Conservation (phyloP, 1,140 invertebrate genomes). For the Trichonephila inaurata region DNA sequence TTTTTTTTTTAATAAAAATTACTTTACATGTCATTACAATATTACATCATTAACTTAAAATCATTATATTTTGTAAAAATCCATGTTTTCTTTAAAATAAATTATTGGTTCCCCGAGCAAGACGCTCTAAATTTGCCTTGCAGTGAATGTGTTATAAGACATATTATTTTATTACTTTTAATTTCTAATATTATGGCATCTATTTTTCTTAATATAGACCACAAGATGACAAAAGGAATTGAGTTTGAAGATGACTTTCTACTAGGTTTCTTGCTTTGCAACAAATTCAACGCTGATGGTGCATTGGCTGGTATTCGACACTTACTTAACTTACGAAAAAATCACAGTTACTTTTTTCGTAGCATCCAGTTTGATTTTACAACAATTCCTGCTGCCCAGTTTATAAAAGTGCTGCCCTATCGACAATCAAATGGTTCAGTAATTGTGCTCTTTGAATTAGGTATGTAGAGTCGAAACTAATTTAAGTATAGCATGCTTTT, state of each 20-base stretch:
- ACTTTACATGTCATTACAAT: no score
- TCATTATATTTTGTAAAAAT: no score
- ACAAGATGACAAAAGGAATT: neutral
- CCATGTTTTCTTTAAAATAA: no score
- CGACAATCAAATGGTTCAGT: neutral
- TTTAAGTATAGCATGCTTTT: no score
- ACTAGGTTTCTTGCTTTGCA: neutral
- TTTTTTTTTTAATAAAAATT: no score
- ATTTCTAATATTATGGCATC: no score
- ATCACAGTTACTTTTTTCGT: neutral
- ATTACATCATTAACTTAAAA: no score
- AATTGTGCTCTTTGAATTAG: neutral
- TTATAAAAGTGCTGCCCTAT: neutral
- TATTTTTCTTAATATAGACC: neutral
- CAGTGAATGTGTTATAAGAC: no score
- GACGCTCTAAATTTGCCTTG: no score
- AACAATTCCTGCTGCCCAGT: neutral
- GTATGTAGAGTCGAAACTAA: neutral
- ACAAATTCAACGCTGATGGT: neutral
- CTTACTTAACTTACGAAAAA: neutral
- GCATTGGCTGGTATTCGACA: neutral
- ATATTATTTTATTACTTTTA: no score
- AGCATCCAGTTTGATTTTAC: neutral
- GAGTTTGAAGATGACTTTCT: neutral
- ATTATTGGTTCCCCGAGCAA: no score